Base-by-base conservation (phyloP, 2,113 vertebrate genomes). In the Pelusios castaneus region DNA sequence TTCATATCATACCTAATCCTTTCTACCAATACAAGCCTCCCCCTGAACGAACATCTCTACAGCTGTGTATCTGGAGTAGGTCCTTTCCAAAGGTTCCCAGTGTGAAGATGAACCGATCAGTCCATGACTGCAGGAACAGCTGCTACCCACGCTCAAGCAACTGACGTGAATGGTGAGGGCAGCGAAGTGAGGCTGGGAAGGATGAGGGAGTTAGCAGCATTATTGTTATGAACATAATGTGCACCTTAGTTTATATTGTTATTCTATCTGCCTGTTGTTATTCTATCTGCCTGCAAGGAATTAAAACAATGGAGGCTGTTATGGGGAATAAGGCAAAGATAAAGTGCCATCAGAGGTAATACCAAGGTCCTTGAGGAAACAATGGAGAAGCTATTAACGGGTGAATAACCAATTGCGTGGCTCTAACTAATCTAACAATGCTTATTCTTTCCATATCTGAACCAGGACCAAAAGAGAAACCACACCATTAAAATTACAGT, bases 181-280 rank as follows among this genome's bases (percentile, higher is more conserved):
- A 47, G 54, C 6, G 3, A 2, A 1, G 43, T 17, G 34, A 17
- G 16, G 34, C 19, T 22, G 34, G 2, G 17, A 2, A 67, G n/a
- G 17, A 38, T 38, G n/a, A 70, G 75, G 5, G 47, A 90, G 16
- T n/a, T 47, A 67, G 27, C 16, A 38, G 4, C 25, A 19, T 58
- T 82, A 82, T 2, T 67, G 54, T 38, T 38, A 3, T 51, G 90
- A 49, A 6, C 13, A 34, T 24, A 21, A n/a, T 11, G 19, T 1
- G 1, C 56, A 31, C 47, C 77, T 84, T 0, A 6, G 79, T 95
- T 91, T n/a, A 78, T 7, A 29, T 29, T 86, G 10, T 77, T 54
- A 63, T 1, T 19, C n/a, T 80, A n/a, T 21, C 6, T 51, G 19
- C 4, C 52, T 82, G 3, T 81, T 86, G 10, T 77, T 54, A 63